Evolutionary conservation across 2,113 vertebrate genomes (phyloP).

Genomic region (Collichthys lucidus): DNA sequence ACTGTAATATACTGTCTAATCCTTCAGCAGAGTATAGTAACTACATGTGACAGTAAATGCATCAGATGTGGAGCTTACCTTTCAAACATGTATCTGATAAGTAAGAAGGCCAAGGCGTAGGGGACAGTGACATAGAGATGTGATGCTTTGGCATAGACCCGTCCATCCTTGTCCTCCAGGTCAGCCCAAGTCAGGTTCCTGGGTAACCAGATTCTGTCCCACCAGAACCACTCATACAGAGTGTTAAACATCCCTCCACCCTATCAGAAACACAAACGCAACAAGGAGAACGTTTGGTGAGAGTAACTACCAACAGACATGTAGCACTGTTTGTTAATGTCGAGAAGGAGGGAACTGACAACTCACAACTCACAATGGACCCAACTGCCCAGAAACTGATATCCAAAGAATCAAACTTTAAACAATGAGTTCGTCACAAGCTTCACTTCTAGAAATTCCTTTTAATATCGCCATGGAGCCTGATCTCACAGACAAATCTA

Average conservation of each 20-base stretch:
- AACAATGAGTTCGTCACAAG: background rate
- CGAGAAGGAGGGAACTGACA: no score
- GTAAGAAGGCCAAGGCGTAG: slow-evolving; percentile 84
- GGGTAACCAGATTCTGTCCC: slow-evolving; percentile 93
- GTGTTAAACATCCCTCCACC: slow-evolving; percentile 69
- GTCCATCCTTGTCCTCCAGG: slow-evolving; percentile 88
- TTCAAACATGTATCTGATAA: slow-evolving; percentile 89
- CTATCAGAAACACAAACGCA: slow-evolving; percentile 17
- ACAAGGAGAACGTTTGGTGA: background rate
- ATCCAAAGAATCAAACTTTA: background rate
- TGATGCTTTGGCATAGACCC: slow-evolving; percentile 88
- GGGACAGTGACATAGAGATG: slow-evolving; percentile 89
- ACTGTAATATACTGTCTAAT: background rate
- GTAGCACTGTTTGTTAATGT: background rate
- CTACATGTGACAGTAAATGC: background rate
- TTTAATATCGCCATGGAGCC: background rate
- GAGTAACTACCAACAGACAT: background rate
- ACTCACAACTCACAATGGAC: background rate
- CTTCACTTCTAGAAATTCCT: background rate
- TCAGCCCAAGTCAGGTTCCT: slow-evolving; percentile 88
- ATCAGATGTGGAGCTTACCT: slow-evolving; percentile 79
- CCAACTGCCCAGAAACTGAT: background rate
- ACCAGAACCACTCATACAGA: slow-evolving; percentile 91
- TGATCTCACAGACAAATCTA: background rate
- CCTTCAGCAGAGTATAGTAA: background rate